These are phyloP conservation scores for Acanthacorydalis orientalis DNA, from an alignment of 2,888 invertebrate species.

Conservation along the genomic window DNA sequence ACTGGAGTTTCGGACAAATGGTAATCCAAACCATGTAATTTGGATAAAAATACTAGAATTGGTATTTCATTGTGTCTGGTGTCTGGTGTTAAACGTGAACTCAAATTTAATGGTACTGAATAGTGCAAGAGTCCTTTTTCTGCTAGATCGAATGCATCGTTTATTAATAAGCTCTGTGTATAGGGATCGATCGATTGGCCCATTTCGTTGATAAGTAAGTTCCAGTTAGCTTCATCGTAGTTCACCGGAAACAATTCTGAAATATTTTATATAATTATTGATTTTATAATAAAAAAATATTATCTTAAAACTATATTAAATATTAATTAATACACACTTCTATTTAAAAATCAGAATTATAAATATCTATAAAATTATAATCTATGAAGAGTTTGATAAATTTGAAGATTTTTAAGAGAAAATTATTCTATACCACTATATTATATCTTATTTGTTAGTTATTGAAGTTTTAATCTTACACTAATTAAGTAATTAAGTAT, in stretches of 20 bases:
- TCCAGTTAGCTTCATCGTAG: slow-evolving; percentile 41
- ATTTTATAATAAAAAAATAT: neutral
- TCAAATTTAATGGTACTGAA: slow-evolving; percentile 40
- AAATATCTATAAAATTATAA: no score
- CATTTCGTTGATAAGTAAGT: slow-evolving; percentile 29
- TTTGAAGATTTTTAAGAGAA: no score
- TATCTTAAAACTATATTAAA: neutral
- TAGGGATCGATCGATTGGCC: slow-evolving; percentile 25
- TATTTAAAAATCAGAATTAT: no score
- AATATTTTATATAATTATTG: slow-evolving; percentile 1
- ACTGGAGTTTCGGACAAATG: slow-evolving; percentile 32
- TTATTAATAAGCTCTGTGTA: slow-evolving; percentile 52
- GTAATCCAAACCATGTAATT: slow-evolving; percentile 32
- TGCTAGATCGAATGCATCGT: slow-evolving; percentile 53
- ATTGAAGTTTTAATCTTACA: no score
- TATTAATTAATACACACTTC: no score
- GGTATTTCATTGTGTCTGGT: slow-evolving; percentile 48
- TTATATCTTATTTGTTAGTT: no score
- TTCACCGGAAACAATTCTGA: slow-evolving; percentile 45
- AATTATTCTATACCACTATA: no score
- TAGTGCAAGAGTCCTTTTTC: slow-evolving; percentile 39
- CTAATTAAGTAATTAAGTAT: no score
- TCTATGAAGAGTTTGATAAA: no score
- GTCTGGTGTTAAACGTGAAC: slow-evolving; percentile 39
- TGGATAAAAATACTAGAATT: slow-evolving; percentile 43